Percentiles rank a stretch among this genome's conserved stretches.
These are phyloP conservation scores for Lycodopsis pacificus DNA, from an alignment of 2,797 vertebrate genomes.

Conservation along the genomic window DNA sequence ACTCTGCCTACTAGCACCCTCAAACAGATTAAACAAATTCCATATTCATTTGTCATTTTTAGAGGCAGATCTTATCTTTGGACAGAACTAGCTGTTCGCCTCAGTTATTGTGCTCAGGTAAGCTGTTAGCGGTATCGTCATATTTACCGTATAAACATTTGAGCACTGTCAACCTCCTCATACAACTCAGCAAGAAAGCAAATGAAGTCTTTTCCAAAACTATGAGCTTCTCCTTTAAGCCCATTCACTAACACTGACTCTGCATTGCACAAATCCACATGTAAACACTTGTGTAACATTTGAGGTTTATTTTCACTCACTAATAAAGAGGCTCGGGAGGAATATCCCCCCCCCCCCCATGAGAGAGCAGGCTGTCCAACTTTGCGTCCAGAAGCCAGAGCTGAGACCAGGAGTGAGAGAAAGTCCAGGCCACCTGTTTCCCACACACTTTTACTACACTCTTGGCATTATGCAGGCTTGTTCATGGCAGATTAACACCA, in stretches of 20 bases:
- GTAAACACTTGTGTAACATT: conserved; percentile 55
- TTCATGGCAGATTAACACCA: conserved; percentile 85
- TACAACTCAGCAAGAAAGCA: neutral
- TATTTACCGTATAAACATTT: neutral
- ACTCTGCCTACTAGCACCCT: neutral
- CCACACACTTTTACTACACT: conserved; percentile 75
- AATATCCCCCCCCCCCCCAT: conserved; percentile 49
- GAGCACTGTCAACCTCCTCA: neutral
- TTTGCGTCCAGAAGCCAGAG: conserved; percentile 58
- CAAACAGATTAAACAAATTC: conserved; percentile 1
- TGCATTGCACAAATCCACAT: conserved; percentile 32
- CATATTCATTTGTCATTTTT: neutral
- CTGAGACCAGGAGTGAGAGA: conserved; percentile 60
- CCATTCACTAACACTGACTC: conserved; percentile 13
- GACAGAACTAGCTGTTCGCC: neutral
- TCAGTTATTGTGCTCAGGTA: conserved; percentile 3
- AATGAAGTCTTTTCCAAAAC: conserved; percentile 21
- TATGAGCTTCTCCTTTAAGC: conserved; percentile 8
- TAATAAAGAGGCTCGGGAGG: conserved; percentile 57
- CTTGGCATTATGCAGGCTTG: conserved; percentile 80
- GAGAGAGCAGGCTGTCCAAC: conserved; percentile 62
- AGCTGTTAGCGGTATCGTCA: neutral
- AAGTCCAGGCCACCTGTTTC: conserved; percentile 83
- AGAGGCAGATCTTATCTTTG: neutral
- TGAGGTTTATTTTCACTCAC: conserved; percentile 65